Conservation (phyloP, 2,888 invertebrate genomes). For the Epistrophe grossulariae region DNA sequence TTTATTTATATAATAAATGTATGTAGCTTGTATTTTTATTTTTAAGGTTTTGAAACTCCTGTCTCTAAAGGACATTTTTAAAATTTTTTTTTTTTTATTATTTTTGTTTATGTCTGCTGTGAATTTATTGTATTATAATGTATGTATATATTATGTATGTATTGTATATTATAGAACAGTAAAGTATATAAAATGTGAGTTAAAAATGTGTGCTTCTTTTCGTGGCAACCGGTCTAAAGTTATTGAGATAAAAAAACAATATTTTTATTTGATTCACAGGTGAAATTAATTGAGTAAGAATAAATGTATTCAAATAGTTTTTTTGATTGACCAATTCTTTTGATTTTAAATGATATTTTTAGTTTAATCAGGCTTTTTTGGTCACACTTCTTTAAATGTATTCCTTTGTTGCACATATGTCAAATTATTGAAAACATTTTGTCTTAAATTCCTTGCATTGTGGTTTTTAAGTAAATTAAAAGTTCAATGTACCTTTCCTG, state of each 20-base stretch:
- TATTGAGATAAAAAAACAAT: neutral
- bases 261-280: neutral
- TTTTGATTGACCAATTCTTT: too few relatives aligned
- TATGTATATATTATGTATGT: slow-evolving; percentile 36
- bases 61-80: slow-evolving; percentile 6
- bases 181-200: slow-evolving; percentile 23
- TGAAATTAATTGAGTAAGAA: neutral
- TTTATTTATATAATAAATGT: slow-evolving; percentile 14
- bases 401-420: neutral
- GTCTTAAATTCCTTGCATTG: too few relatives aligned
- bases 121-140: slow-evolving; percentile 36
- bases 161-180: slow-evolving; percentile 36
- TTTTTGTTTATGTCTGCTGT: neutral
- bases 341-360: too few relatives aligned
- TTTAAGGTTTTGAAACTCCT: neutral
- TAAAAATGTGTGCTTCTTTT: neutral
- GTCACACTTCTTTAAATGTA: too few relatives aligned
- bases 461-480: too few relatives aligned
- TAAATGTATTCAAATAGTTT: neutral
- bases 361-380: too few relatives aligned
- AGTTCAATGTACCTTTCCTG: too few relatives aligned
- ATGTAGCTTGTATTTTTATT: slow-evolving; percentile 13
- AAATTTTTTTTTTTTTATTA: neutral
- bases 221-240: slow-evolving; percentile 3
- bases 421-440: neutral